A percentile compares a stretch with the other conserved stretches of the same genome.
These are phyloP conservation scores for Notolepis coatsorum DNA, from an alignment of 2,797 vertebrate genomes.

Conservation along the genomic window DNA sequence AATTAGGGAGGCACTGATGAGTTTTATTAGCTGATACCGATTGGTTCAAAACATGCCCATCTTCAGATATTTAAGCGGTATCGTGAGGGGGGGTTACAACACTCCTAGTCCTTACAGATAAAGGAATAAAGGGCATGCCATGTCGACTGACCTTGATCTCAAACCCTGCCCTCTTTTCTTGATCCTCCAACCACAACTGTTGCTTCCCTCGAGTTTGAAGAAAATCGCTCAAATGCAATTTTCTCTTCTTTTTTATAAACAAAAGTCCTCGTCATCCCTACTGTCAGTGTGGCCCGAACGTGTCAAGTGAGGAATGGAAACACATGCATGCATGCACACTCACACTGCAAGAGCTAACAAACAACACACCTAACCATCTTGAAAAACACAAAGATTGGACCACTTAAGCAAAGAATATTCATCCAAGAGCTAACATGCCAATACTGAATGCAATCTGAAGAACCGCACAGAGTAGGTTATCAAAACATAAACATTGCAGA, in stretches of 20 bases:
- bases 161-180: too few relatives aligned
- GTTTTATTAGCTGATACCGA: too few relatives aligned
- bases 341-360: background rate
- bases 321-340: conserved; percentile 16
- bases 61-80: too few relatives aligned
- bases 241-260: too few relatives aligned
- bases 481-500: conserved; percentile 3
- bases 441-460: conserved; percentile 7
- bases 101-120: too few relatives aligned
- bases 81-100: too few relatives aligned
- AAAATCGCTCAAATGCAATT: background rate
- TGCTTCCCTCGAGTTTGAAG: background rate
- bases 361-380: background rate
- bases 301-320: conserved; percentile 29
- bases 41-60: too few relatives aligned
- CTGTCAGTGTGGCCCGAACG: conserved; percentile 21
- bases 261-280: background rate
- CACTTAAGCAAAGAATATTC: conserved; percentile 6
- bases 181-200: too few relatives aligned
- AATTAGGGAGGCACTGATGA: too few relatives aligned
- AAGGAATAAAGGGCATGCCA: too few relatives aligned
- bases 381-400: conserved; percentile 19
- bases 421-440: conserved; percentile 19
- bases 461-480: background rate
- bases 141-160: too few relatives aligned